phyloP scores from a whole-genome alignment of 2,113 vertebrate genomes.

The Xenus cinereus region DNA sequence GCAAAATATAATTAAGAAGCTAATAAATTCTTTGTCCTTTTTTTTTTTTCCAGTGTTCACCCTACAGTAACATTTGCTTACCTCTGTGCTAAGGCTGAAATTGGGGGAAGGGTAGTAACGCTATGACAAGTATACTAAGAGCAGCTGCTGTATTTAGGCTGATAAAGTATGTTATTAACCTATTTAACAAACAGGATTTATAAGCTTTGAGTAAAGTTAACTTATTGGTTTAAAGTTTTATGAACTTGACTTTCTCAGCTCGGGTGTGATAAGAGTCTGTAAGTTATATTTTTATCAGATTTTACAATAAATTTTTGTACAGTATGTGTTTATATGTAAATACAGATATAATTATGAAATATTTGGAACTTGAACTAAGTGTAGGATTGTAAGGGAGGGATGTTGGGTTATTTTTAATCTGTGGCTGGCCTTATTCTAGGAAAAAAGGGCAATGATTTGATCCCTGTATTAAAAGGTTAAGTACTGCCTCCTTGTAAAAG shows the following conservation, averaged over 20 bases:
- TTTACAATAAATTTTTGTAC: not conserved
- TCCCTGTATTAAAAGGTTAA: not conserved
- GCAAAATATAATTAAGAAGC: not conserved
- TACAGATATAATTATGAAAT: not conserved
- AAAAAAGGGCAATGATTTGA: not conserved
- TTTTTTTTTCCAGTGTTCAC: not conserved
- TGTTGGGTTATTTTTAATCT: not conserved
- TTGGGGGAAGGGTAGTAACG: not conserved
- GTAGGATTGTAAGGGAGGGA: not conserved
- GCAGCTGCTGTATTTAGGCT: not conserved
- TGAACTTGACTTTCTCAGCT: not conserved
- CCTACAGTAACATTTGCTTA: not conserved
- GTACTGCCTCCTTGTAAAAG: not conserved
- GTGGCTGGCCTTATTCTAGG: not conserved
- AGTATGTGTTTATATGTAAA: not conserved
- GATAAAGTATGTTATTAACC: not conserved
- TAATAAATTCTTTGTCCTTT: not conserved
- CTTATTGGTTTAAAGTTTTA: not conserved
- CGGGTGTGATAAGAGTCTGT: not conserved
- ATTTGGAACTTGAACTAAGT: not conserved
- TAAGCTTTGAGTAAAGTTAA: not conserved
- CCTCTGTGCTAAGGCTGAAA: not conserved
- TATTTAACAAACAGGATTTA: slow-evolving; percentile 2
- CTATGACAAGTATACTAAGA: not conserved
- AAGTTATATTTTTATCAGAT: not conserved